Conservation (phyloP, 2,797 vertebrate species). For the Acanthurus tractus region DNA sequence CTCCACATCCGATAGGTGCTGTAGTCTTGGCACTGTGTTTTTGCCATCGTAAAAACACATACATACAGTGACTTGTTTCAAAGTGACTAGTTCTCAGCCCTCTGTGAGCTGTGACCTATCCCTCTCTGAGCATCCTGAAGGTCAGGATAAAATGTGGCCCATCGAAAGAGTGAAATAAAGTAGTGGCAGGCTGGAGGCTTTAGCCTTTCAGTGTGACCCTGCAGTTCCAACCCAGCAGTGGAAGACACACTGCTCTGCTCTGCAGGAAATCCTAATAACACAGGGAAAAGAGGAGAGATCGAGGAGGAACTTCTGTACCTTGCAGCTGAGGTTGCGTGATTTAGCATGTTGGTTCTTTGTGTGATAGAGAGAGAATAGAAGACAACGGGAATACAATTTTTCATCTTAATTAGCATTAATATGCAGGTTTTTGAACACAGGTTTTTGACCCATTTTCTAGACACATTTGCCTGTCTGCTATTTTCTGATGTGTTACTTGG, state of each 20-base stretch:
- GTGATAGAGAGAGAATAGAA: not conserved
- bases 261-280: conserved; percentile 68
- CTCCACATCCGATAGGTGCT: conserved; percentile 39
- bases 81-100: conserved; percentile 59
- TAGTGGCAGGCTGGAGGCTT: conserved; percentile 59
- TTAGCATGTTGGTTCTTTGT: conserved; percentile 34
- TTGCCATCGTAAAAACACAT: conserved; percentile 53
- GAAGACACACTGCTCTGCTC: conserved; percentile 73
- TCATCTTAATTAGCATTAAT: no score
- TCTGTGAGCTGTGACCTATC: conserved; percentile 78
- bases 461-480: no score
- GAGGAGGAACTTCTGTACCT: conserved; percentile 43
- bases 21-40: conserved; percentile 53
- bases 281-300: conserved; percentile 14
- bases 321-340: conserved; percentile 46
- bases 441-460: no score
- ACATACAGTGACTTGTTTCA: conserved; percentile 58
- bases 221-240: conserved; percentile 73
- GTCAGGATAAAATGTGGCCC: conserved; percentile 73
- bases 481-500: no score
- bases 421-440: no score
- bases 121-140: conserved; percentile 61
- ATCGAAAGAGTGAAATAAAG: conserved; percentile 47
- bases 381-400: not conserved
- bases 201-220: conserved; percentile 71